Base-by-base conservation (phyloP, 2,888 invertebrate genomes). In the Sphecodes monilicornis region DNA sequence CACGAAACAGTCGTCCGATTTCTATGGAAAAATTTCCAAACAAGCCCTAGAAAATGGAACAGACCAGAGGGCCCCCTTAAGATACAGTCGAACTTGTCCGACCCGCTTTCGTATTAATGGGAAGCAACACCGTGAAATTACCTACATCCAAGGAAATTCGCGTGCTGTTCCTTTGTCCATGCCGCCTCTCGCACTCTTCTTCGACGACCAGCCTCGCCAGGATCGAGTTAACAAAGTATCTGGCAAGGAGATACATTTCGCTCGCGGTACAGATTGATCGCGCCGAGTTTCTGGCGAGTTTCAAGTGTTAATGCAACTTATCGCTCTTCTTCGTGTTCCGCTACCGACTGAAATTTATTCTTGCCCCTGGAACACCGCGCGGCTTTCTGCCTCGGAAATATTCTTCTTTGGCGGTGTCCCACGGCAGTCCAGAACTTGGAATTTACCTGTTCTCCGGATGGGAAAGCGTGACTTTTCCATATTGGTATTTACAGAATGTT, bases 91-190 rank as follows among this genome's bases (percentile, higher is more conserved):
- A 78, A 72, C 78, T 86, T 74, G 78, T 71, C 50, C 66, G 60
- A 74, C 32, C 76, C 77, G 73, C 78, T 86, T 86, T 85, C 84
- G 91, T 88, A 91, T 93, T 91, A 93, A 93, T 93, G 91, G 91
- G 90, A 87, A 84, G 89, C 92, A 93, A 90, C 92, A 93, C 91
- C 92, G 92, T 93, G 92, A 93, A 93, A 93, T 93, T 92, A 92
- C 91, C 90, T 91, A 91, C 89, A 91, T 89, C 86, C 82, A 76
- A 74, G 78, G 85, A 80, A 86, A 84, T 86, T 80, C 83, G 81
- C 85, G 69, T 76, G 71, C 64, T 29, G 68, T 60, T 36, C 79
- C 82, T 80, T 75, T 69, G 80, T 78, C 78, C 66, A 68, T 72
- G n/a, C 60, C 32, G 64, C 36, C 18, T 32, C 18, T 22, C 64